Conservation (phyloP, 2,888 invertebrate genomes). For the Melinopterus prodromus region DNA sequence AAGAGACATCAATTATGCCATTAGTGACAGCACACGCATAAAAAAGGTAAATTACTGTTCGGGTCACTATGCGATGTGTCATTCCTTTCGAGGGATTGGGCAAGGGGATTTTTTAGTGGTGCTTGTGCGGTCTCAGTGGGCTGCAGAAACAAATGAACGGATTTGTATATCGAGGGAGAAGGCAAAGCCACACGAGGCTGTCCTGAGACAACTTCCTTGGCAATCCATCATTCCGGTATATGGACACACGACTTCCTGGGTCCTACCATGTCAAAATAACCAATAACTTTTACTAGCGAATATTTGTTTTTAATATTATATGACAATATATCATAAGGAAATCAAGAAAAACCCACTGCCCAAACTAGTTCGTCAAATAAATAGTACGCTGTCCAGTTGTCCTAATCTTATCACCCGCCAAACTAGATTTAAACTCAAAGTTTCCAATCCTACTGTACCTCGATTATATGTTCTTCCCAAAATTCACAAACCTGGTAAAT, state of each 20-base stretch:
- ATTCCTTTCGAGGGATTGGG: not conserved
- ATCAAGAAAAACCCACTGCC: no score
- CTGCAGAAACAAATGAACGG: not conserved
- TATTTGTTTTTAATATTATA: no score
- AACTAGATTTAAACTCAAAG: no score
- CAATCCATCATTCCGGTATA: conserved; percentile 52
- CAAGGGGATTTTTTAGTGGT: not conserved
- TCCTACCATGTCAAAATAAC: conserved; percentile 35
- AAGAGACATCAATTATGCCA: conserved; percentile 35
- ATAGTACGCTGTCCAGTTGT: no score
- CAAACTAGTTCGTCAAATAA: no score
- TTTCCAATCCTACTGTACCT: no score
- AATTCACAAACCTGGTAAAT: no score
- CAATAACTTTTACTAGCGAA: conserved; percentile 23
- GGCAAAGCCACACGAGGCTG: not conserved
- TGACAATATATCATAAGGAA: no score
- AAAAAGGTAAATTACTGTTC: conserved; percentile 32
- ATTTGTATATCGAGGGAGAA: not conserved
- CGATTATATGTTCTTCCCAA: no score
- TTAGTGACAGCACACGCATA: conserved; percentile 34
- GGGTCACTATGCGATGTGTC: conserved; percentile 16
- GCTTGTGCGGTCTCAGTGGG: not conserved
- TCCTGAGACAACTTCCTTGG: conserved; percentile 47
- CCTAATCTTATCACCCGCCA: no score
- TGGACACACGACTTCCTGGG: conserved; percentile 53